Conservation (phyloP, 2,888 invertebrate species). For the Drosophila pseudotakahashii region DNA sequence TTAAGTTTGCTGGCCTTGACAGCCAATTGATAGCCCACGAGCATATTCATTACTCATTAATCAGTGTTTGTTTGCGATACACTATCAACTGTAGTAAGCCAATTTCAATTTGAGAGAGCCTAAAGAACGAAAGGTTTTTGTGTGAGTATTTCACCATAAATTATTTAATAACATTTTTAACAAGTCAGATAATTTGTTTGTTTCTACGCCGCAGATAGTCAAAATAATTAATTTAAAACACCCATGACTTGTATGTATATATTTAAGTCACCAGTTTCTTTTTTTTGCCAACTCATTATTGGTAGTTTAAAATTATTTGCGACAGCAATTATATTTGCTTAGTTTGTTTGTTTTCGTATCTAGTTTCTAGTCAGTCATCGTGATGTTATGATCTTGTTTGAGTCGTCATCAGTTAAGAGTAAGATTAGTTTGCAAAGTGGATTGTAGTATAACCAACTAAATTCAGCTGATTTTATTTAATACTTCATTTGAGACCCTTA, state of each 20-base stretch:
- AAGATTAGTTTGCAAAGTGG: not conserved
- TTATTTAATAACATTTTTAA: not conserved
- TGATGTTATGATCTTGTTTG: not conserved
- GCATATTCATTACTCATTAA: not conserved
- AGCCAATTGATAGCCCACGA: not conserved
- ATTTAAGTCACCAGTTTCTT: not conserved
- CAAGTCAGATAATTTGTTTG: not conserved
- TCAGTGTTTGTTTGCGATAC: conserved; percentile 12
- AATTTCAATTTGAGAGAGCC: not conserved
- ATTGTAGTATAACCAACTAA: no score
- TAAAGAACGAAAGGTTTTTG: not conserved
- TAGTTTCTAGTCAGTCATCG: conserved; percentile 4
- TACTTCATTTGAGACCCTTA: not conserved
- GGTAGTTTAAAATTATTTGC: not conserved
- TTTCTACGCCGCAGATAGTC: not conserved
- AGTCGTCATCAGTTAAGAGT: not conserved
- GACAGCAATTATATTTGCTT: conserved; percentile 4
- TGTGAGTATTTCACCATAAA: not conserved
- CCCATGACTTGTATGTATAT: not conserved
- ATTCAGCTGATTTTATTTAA: not conserved
- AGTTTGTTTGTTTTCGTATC: not conserved
- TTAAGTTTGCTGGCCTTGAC: not conserved
- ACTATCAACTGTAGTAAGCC: not conserved
- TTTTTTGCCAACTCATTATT: conserved; percentile 7
- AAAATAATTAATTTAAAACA: not conserved